Evolutionary conservation across 2,797 vertebrate genomes (phyloP).

Genomic region (Fistularia commersonii): DNA sequence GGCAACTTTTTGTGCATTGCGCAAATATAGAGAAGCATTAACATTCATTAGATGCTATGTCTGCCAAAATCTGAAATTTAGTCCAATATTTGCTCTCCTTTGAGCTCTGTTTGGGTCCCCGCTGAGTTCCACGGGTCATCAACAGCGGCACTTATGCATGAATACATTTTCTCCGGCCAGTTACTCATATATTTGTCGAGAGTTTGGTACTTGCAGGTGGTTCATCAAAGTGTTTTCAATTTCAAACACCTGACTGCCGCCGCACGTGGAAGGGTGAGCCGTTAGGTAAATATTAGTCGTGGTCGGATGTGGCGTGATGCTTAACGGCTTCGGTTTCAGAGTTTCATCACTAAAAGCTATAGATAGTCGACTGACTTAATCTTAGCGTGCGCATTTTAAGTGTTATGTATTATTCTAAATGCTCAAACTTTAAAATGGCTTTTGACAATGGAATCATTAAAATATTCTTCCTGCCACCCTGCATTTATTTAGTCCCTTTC

Average conservation of each 20-base stretch:
- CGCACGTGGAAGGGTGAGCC: neutral
- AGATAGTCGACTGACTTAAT: neutral
- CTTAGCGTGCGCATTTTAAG: neutral
- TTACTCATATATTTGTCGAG: neutral
- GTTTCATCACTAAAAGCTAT: slow-evolving; percentile 5
- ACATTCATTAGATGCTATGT: too few relatives aligned
- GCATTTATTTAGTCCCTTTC: slow-evolving; percentile 3
- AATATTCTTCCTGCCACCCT: slow-evolving; percentile 5
- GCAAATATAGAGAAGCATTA: too few relatives aligned
- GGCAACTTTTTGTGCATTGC: too few relatives aligned
- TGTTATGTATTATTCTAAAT: neutral
- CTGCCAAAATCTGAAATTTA: too few relatives aligned
- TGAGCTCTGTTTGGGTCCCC: too few relatives aligned
- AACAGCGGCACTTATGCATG: neutral
- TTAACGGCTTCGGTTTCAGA: too few relatives aligned
- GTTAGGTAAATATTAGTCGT: too few relatives aligned
- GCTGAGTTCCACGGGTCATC: too few relatives aligned
- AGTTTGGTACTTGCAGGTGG: too few relatives aligned
- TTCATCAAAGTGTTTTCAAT: neutral
- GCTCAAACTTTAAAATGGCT: slow-evolving; percentile 1
- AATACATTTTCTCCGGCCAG: neutral
- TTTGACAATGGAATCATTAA: neutral
- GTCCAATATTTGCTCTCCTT: too few relatives aligned
- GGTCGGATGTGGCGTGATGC: too few relatives aligned
- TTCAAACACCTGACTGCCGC: neutral